phyloP scores from a whole-genome alignment of 2,797 vertebrate genomes.

The Clarias pachynema region DNA sequence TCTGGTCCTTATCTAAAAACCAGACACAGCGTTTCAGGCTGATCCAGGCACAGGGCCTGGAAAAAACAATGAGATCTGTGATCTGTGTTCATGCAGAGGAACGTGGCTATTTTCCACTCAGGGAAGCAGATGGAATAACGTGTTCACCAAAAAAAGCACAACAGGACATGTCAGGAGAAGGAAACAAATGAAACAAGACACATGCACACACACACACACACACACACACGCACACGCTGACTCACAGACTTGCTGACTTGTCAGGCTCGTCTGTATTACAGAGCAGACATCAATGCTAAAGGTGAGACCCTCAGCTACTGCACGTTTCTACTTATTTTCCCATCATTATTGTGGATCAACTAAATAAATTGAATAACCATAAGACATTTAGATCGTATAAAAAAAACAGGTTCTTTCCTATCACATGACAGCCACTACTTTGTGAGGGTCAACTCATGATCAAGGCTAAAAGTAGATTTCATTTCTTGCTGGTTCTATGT shows the following conservation, averaged over 20 bases:
- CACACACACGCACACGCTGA: slow-evolving; percentile 24
- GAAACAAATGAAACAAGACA: slow-evolving; percentile 45
- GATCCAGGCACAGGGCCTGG: not conserved
- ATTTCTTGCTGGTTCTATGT: too few species aligned
- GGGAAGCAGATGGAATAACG: slow-evolving; percentile 49
- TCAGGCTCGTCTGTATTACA: slow-evolving; percentile 4
- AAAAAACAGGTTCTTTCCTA: not conserved
- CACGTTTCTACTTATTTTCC: not conserved
- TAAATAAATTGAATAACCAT: not conserved
- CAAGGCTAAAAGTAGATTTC: too few species aligned
- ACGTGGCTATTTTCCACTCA: slow-evolving; percentile 49
- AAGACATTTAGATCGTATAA: not conserved
- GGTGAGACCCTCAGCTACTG: not conserved
- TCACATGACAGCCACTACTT: not conserved
- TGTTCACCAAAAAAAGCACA: slow-evolving; percentile 33
- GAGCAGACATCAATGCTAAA: not conserved
- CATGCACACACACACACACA: slow-evolving; percentile 35
- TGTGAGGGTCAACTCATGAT: not conserved
- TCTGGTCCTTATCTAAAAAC: not conserved
- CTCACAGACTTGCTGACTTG: slow-evolving; percentile 27
- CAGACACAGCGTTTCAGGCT: not conserved
- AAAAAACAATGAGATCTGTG: slow-evolving; percentile 13
- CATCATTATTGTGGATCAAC: not conserved
- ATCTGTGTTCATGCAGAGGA: slow-evolving; percentile 36
- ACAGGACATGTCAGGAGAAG: slow-evolving; percentile 29